These are phyloP conservation scores for Buathra laborator DNA, from an alignment of 2,888 invertebrate genomes.

Conservation along the genomic window DNA sequence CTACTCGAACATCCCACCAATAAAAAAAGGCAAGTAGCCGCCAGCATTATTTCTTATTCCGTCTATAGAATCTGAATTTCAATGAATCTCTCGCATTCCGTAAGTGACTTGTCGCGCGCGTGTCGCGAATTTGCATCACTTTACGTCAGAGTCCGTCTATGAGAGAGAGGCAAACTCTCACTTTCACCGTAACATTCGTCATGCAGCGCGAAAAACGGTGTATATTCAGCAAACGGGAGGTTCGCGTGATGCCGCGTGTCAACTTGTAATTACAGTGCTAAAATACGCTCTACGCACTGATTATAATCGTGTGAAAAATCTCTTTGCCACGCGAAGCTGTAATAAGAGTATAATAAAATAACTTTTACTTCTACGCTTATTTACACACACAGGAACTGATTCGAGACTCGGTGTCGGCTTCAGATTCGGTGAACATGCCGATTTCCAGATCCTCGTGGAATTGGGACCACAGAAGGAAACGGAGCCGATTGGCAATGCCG, in stretches of 20 bases:
- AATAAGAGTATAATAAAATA: constrained; percentile 35
- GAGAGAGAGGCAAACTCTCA: constrained; percentile 59
- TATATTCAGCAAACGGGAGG: constrained; percentile 3
- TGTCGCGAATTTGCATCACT: constrained; percentile 44
- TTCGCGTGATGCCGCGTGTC: constrained; percentile 60
- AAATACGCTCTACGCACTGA: constrained; percentile 38
- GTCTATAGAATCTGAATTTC: not conserved
- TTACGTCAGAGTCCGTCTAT: constrained; percentile 53
- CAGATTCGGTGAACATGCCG: constrained; percentile 92
- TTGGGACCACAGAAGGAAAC: constrained; percentile 93
- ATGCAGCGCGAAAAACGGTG: constrained; percentile 11
- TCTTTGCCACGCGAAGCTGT: constrained; percentile 39
- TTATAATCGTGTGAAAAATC: constrained; percentile 21
- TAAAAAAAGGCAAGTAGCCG: constrained; percentile 90
- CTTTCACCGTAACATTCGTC: constrained; percentile 67
- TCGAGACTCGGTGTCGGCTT: constrained; percentile 93
- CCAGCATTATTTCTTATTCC: not conserved
- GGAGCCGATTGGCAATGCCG: constrained; percentile 87
- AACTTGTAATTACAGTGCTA: constrained; percentile 47
- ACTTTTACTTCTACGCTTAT: constrained; percentile 55
- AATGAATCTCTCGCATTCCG: constrained; percentile 8
- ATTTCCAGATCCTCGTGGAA: constrained; percentile 92
- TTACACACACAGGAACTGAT: constrained; percentile 89
- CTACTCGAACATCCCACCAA: constrained; percentile 94
- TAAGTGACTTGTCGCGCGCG: constrained; percentile 11